These are phyloP conservation scores for Tetropium fuscum DNA, from an alignment of 2,888 invertebrate species.

Conservation along the genomic window DNA sequence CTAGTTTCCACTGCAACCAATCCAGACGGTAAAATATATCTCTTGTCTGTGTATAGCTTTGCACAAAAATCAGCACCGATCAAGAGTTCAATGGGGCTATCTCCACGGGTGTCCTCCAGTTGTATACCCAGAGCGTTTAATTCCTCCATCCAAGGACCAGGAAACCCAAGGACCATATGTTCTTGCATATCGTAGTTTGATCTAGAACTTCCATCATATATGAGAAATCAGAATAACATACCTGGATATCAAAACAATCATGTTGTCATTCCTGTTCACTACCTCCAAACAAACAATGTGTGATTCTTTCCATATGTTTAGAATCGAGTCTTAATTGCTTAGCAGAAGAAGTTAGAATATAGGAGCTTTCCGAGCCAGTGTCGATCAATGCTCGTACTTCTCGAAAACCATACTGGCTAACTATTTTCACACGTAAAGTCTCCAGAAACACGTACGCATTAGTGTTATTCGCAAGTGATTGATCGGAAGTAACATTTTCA, in stretches of 20 bases:
- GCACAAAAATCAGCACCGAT: constrained; percentile 26
- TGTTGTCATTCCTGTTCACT: constrained; percentile 43
- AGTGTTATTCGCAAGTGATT: no score
- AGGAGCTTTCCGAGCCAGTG: constrained; percentile 30
- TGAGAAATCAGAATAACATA: neutral
- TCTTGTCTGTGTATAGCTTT: constrained; percentile 24
- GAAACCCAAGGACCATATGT: neutral
- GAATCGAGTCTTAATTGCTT: neutral
- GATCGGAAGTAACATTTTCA: no score
- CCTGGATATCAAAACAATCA: constrained; percentile 7
- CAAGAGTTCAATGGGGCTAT: constrained; percentile 25
- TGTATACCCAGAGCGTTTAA: constrained; percentile 8
- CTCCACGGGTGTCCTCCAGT: constrained; percentile 1
- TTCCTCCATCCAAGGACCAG: constrained; percentile 22
- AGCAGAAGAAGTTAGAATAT: constrained; percentile 27
- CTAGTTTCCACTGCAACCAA: constrained; percentile 19
- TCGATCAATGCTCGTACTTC: constrained; percentile 22
- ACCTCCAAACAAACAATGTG: constrained; percentile 59
- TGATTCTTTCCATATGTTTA: constrained; percentile 15
- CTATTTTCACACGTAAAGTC: constrained; percentile 23
- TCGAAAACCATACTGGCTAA: neutral
- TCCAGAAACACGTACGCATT: no score
- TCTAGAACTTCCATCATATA: constrained; percentile 2
- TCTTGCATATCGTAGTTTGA: constrained; percentile 2
- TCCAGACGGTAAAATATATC: constrained; percentile 27